Conservation (phyloP, 2,888 invertebrate genomes). For the Synergus umbraculus region DNA sequence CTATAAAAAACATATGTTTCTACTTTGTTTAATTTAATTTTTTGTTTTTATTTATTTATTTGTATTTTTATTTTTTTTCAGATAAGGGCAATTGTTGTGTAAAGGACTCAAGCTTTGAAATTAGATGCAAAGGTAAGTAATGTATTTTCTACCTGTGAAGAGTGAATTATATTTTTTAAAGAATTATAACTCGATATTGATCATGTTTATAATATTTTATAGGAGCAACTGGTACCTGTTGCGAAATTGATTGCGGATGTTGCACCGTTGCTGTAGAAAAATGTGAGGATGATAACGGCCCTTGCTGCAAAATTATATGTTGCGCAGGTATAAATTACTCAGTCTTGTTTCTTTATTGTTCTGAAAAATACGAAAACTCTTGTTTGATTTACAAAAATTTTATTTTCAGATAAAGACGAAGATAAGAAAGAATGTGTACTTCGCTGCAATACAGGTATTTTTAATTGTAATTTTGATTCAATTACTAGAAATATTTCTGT, state of each 20-base stretch:
- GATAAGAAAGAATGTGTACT: background rate
- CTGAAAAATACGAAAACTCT: background rate
- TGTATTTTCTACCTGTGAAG: background rate
- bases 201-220: background rate
- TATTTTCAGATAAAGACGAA: background rate
- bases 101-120: background rate
- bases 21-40: background rate
- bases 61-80: too few species aligned
- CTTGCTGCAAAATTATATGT: constrained; percentile 6
- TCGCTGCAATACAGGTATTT: background rate
- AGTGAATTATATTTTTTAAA: background rate
- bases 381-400: background rate
- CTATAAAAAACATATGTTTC: background rate
- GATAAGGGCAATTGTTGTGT: background rate
- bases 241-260: constrained; percentile 26
- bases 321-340: background rate
- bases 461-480: background rate
- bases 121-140: background rate
- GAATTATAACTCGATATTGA: background rate
- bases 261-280: constrained; percentile 8
- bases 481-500: background rate
- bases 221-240: background rate
- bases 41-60: background rate
- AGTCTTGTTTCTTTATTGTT: background rate
- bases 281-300: background rate